Evolutionary conservation across 1,140 invertebrate genomes (phyloP), one percentile per base, ranked within the genome.

Genomic region (Sarcophaga bullata): DNA sequence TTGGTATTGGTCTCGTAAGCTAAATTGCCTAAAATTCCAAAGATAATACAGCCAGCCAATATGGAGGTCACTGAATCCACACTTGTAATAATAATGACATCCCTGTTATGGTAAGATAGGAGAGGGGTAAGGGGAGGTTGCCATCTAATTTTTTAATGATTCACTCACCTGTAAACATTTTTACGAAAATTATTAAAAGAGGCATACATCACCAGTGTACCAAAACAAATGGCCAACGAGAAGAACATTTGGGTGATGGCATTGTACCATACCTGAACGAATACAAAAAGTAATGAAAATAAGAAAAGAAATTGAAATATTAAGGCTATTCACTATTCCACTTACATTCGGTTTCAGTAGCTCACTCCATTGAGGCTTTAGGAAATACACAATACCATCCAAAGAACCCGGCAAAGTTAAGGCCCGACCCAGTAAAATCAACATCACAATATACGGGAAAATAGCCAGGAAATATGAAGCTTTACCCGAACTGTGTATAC

Each of bases 181-280:
- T 96, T 95, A 13, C 91, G 90, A 85, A 97, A 97, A 72, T 94
- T 93, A 86, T 97, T 97, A 88, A 95, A 97, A 17, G 95, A 96
- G 46, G 95, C 93, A 81, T 96, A 95, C 91, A 95, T 96, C 17
- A 96, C 93, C 48, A 97, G 92, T 1, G 94, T 93, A 13, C 96
- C 96, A 81, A 96, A 94, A 81, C 95, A 95, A 17, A 97, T 95
- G 8, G 94, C 94, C 15, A 97, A 90, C 0, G 95, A 97, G 88
- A 97, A 97, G 88, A 96, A 96, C 86, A 95, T 95, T 86, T 97
- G 96, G 0, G 95, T 95, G 0, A 96, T 94, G 37, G 96, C 96
- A 11, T 95, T 94, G 85, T 96, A 96, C 96, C 96, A 97, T 0
- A 95, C 94, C 90, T 93, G 88, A 0, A 90, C n/a, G n/a, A n/a